Conservation (phyloP, 1,140 invertebrate species). For the Pogonomyrmex californicus region DNA sequence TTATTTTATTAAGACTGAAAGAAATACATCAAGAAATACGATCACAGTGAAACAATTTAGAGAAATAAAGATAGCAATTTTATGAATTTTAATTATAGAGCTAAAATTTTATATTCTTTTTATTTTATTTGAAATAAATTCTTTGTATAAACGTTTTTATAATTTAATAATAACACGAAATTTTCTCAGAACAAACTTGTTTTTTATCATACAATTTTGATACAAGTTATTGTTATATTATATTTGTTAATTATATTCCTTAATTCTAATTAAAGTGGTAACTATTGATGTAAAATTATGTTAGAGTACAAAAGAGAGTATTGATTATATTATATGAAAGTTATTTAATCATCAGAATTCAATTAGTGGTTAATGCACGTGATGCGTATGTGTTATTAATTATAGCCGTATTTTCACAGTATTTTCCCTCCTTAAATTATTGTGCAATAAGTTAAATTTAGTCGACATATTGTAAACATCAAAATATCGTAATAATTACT, state of each 20-base stretch:
- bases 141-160: not conserved
- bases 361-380: not conserved
- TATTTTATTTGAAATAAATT: not conserved
- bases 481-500: constrained; percentile 12
- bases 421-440: not conserved
- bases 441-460: not conserved
- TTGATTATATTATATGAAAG: constrained; percentile 14
- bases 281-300: not conserved
- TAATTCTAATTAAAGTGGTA: constrained; percentile 14
- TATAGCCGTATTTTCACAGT: not conserved
- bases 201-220: not conserved
- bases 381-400: constrained; percentile 21
- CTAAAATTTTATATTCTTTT: not conserved
- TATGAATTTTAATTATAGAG: constrained; percentile 7
- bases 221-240: not conserved
- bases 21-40: not conserved
- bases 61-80: not conserved
- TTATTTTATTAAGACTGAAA: not conserved
- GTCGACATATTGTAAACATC: not conserved
- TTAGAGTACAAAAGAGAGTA: not conserved
- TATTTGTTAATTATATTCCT: not conserved
- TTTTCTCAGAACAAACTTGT: not conserved
- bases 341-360: constrained; percentile 45
- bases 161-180: not conserved
- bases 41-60: not conserved